A percentile compares a stretch with the other conserved stretches of the same genome.
Conservation (phyloP, 2,888 invertebrate genomes). For the Ophion obscuratus region DNA sequence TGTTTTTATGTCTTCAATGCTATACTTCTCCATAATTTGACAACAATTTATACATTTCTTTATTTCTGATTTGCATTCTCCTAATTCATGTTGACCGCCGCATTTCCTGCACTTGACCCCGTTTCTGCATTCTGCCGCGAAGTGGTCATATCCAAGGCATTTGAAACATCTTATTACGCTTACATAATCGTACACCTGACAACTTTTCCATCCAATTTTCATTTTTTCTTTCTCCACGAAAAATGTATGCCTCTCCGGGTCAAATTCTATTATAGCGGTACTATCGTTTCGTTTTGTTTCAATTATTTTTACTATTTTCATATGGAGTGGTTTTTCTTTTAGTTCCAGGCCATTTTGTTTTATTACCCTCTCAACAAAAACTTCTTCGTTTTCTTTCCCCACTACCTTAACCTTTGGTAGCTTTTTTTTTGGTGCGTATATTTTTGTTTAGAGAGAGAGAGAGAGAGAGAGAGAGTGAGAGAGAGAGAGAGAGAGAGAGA, state of each 20-base stretch:
- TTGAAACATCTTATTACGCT: conserved; percentile 53
- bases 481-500: no score
- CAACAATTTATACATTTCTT: conserved; percentile 61
- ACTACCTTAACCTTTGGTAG: conserved; percentile 27
- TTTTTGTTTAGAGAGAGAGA: no score
- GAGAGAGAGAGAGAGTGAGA: no score
- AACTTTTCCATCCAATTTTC: conserved; percentile 56
- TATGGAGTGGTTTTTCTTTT: conserved; percentile 1
- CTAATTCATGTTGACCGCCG: conserved; percentile 28
- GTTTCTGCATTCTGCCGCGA: conserved; percentile 54
- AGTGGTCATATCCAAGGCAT: conserved; percentile 56
- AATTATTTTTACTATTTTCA: conserved; percentile 31
- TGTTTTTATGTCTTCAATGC: conserved; percentile 18
- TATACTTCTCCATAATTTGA: conserved; percentile 34
- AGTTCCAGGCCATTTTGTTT: conserved; percentile 44
- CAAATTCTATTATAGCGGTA: conserved; percentile 36
- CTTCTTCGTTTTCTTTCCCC: conserved; percentile 33
- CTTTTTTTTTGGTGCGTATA: conserved; percentile 31
- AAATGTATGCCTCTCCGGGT: conserved; percentile 10
- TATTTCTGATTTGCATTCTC: conserved; percentile 25
- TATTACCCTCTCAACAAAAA: conserved; percentile 42
- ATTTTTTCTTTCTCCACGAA: conserved; percentile 32
- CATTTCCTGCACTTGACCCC: conserved; percentile 44
- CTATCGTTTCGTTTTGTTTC: conserved; percentile 5
- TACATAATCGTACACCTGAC: conserved; percentile 39